A percentile compares a stretch with the other conserved stretches of the same genome.
phyloP scores from a whole-genome alignment of 2,797 vertebrate species.

The Cetoscarus ocellatus region DNA sequence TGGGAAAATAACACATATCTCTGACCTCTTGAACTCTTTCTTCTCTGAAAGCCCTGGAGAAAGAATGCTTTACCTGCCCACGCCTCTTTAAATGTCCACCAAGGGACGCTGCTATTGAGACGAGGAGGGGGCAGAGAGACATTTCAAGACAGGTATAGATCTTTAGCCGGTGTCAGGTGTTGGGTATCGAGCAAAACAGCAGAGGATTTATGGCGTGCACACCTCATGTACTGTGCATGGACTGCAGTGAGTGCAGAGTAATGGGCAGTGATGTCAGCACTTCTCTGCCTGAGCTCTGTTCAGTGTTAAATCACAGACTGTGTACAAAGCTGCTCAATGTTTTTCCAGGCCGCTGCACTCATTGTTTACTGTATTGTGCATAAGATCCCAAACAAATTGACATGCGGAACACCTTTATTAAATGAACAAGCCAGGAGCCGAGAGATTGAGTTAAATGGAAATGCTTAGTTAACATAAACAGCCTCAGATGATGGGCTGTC shows the following conservation, averaged over 20 bases:
- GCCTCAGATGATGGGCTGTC: conserved; percentile 56
- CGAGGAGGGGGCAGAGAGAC: conserved; percentile 58
- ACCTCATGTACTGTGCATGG: conserved; percentile 80
- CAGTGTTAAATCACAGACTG: conserved; percentile 68
- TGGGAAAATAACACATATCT: conserved; percentile 81
- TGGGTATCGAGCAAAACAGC: conserved; percentile 78
- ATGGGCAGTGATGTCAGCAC: conserved; percentile 77
- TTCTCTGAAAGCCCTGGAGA: conserved; percentile 75
- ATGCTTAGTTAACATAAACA: conserved; percentile 60
- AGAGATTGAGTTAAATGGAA: conserved; percentile 49
- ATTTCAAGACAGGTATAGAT: conserved; percentile 82
- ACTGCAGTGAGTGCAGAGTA: conserved; percentile 59
- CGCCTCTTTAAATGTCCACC: conserved; percentile 81
- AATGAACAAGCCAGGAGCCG: conserved; percentile 21
- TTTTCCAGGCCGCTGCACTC: conserved; percentile 39
- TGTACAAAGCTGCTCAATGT: conserved; percentile 57
- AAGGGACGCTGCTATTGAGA: conserved; percentile 76
- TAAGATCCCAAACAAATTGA: conserved; percentile 59
- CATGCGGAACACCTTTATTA: conserved; percentile 54
- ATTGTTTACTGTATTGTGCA: conserved; percentile 60
- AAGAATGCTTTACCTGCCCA: conserved; percentile 77
- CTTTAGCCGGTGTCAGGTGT: conserved; percentile 74
- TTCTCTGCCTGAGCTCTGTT: conserved; percentile 65
- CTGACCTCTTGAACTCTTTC: conserved; percentile 83
- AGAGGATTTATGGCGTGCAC: conserved; percentile 75